These are phyloP conservation scores for Sinohyriopsis cumingii DNA, from an alignment of 2,888 invertebrate species.

Conservation along the genomic window DNA sequence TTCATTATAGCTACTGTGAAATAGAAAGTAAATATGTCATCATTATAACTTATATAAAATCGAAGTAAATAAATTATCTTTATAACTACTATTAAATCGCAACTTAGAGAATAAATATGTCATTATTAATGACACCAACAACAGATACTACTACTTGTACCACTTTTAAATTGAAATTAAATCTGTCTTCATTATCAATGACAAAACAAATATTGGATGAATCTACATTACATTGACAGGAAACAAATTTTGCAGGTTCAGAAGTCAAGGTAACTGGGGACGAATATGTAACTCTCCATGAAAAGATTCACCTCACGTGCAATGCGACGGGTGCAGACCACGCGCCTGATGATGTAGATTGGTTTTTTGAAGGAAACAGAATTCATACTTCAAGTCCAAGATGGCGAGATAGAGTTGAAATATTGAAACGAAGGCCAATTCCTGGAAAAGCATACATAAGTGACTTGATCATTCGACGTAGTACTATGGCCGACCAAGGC, in stretches of 20 bases:
- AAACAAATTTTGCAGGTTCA: slow-evolving; percentile 25
- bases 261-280: slow-evolving; percentile 50
- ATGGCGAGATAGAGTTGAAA: slow-evolving; percentile 33
- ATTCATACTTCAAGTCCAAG: slow-evolving; percentile 33
- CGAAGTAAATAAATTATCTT: too few species aligned
- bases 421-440: slow-evolving; percentile 24
- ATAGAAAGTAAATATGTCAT: too few species aligned
- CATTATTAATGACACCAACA: too few species aligned
- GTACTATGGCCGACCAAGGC: slow-evolving; percentile 33
- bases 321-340: slow-evolving; percentile 58
- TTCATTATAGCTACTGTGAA: too few species aligned
- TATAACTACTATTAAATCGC: too few species aligned
- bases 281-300: slow-evolving; percentile 51
- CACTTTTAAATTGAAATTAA: too few species aligned
- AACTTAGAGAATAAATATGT: too few species aligned
- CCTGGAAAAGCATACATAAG: slow-evolving; percentile 39
- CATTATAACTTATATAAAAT: too few species aligned
- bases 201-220: too few species aligned
- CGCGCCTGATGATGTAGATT: slow-evolving; percentile 54
- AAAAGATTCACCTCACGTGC: slow-evolving; percentile 47
- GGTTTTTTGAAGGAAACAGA: slow-evolving; percentile 54
- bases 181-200: too few species aligned
- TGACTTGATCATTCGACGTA: slow-evolving; percentile 37
- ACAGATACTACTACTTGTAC: too few species aligned
- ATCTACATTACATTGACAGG: too few species aligned